Conservation (phyloP, 2,888 invertebrate genomes). For the Polydrusus pterygomalis region DNA sequence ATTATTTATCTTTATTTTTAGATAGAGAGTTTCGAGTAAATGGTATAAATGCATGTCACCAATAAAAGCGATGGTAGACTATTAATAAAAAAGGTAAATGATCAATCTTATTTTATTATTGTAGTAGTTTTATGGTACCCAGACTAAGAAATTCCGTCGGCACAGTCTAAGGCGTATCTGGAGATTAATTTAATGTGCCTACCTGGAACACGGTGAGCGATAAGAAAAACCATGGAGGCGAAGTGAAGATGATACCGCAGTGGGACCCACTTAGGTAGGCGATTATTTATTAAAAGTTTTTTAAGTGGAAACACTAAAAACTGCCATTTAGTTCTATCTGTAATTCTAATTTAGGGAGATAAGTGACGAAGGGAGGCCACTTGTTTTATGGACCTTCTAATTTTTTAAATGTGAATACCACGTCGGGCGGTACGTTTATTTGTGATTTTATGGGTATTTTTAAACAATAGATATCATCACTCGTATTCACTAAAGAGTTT, state of each 20-base stretch:
- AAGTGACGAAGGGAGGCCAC: slow-evolving; percentile 12
- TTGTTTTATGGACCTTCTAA: slow-evolving; percentile 14
- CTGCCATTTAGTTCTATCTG: slow-evolving; percentile 40
- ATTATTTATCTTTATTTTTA: no score
- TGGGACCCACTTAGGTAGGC: slow-evolving; percentile 35
- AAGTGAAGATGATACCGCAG: slow-evolving; percentile 21
- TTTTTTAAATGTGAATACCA: slow-evolving; percentile 5
- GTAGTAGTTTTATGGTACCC: neutral
- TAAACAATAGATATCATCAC: no score
- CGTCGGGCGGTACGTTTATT: neutral
- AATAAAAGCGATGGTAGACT: no score
- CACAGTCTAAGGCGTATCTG: slow-evolving; percentile 23
- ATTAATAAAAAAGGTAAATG: no score
- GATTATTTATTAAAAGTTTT: slow-evolving; percentile 47
- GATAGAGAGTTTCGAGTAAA: no score
- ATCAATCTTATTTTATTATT: neutral
- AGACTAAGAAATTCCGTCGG: slow-evolving; percentile 10
- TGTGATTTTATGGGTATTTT: neutral
- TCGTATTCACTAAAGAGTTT: no score
- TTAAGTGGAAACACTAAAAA: slow-evolving; percentile 35
- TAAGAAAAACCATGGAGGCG: slow-evolving; percentile 36
- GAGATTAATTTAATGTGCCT: slow-evolving; percentile 41
- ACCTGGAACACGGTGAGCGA: slow-evolving; percentile 42
- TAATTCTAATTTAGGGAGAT: slow-evolving; percentile 40
- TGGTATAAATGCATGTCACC: no score